A percentile compares a stretch with the other conserved stretches of the same genome.
Conservation (phyloP, 2,113 vertebrate species). For the Acanthisitta chloris region DNA sequence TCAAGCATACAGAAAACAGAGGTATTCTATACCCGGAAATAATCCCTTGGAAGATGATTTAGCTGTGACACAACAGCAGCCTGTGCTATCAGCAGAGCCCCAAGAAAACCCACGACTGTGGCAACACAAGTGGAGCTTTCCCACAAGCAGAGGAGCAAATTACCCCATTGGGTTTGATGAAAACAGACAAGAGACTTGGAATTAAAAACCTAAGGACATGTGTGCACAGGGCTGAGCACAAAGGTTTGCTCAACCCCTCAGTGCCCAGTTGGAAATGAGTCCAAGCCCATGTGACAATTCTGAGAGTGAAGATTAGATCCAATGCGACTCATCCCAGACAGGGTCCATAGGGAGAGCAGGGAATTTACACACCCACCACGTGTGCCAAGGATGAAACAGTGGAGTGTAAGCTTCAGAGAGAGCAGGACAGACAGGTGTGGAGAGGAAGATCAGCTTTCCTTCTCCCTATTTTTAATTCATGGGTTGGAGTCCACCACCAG, state of each 20-base stretch:
- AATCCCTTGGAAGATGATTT: not conserved
- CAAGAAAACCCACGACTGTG: not conserved
- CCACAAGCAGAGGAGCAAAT: not conserved
- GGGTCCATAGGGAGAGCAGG: not conserved
- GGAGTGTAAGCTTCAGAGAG: not conserved
- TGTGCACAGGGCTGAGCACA: not conserved
- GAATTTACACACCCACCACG: not conserved
- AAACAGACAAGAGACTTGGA: not conserved
- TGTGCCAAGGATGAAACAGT: not conserved
- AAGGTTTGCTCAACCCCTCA: not conserved
- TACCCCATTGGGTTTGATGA: fast-evolving
- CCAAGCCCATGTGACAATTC: fast-evolving
- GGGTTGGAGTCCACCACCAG: not conserved
- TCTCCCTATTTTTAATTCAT: not conserved
- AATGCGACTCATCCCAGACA: fast-evolving
- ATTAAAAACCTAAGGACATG: not conserved
- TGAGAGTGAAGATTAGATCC: not conserved
- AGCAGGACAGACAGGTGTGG: not conserved
- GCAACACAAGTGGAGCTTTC: fast-evolving
- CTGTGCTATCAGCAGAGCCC: not conserved
- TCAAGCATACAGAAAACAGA: not conserved
- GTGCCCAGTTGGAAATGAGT: not conserved
- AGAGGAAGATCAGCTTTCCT: not conserved
- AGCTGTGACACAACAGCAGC: not conserved
- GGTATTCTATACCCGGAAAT: not conserved